These are phyloP conservation scores for Pachypanchax playfairii DNA, from an alignment of 2,113 vertebrate species.

Conservation along the genomic window DNA sequence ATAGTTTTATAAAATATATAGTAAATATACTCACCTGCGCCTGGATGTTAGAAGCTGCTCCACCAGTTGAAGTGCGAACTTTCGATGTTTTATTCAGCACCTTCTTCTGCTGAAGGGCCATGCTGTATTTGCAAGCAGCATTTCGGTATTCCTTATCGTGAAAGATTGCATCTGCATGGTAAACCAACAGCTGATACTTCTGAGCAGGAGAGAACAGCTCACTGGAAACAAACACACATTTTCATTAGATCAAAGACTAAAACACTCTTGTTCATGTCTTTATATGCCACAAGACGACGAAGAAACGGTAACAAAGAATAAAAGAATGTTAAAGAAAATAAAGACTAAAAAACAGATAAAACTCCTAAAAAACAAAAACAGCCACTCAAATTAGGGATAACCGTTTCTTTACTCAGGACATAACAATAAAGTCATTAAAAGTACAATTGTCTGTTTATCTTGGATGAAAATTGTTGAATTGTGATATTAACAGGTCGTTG, in stretches of 20 bases:
- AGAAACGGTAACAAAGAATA: too few relatives aligned
- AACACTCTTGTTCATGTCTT: neutral
- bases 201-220: conserved; percentile 95
- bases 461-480: too few relatives aligned
- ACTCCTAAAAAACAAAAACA: neutral
- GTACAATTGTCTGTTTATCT: too few relatives aligned
- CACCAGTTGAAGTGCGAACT: conserved; percentile 93
- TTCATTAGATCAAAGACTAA: neutral
- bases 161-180: conserved; percentile 96
- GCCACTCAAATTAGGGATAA: neutral
- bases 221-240: conserved; percentile 68
- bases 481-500: neutral
- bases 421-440: too few relatives aligned
- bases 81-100: conserved; percentile 97
- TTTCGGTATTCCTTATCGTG: conserved; percentile 98
- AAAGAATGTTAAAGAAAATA: neutral
- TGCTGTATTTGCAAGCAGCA: conserved; percentile 96
- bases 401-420: too few relatives aligned
- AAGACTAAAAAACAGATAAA: neutral
- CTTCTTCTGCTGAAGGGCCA: conserved; percentile 98
- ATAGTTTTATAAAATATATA: too few relatives aligned
- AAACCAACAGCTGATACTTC: conserved; percentile 97
- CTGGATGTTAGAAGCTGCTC: conserved; percentile 87
- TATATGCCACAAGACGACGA: neutral
- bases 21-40: conserved; percentile 85